These are phyloP conservation scores for Lichenostomus cassidix DNA, from an alignment of 2,113 vertebrate species.

Conservation along the genomic window DNA sequence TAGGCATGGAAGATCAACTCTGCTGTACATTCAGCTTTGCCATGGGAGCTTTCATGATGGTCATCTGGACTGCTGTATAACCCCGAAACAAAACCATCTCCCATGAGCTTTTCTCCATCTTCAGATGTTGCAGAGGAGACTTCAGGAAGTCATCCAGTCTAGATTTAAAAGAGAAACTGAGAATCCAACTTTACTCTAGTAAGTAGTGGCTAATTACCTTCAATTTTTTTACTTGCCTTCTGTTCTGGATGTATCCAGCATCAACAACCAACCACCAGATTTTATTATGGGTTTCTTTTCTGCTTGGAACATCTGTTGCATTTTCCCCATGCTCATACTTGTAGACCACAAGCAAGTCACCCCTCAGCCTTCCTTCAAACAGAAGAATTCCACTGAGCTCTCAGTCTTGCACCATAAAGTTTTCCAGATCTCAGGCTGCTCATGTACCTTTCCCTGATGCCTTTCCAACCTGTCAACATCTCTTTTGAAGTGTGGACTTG, in stretches of 20 bases:
- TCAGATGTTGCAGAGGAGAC: not conserved
- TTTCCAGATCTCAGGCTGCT: not conserved
- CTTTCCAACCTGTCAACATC: slow-evolving; percentile 4
- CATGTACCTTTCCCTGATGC: not conserved
- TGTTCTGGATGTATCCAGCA: slow-evolving; percentile 28
- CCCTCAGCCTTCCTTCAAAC: slow-evolving; percentile 2
- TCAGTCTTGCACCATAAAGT: not conserved
- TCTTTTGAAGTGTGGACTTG: not conserved
- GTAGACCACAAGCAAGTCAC: slow-evolving; percentile 36
- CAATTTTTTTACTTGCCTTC: not conserved
- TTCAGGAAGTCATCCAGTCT: not conserved
- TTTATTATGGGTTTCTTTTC: slow-evolving; percentile 52
- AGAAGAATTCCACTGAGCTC: not conserved
- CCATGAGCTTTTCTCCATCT: not conserved
- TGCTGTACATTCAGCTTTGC: not conserved
- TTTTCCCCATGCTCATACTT: slow-evolving; percentile 49
- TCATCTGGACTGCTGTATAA: not conserved
- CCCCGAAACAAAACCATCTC: not conserved
- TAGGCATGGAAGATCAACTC: not conserved
- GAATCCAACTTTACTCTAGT: slow-evolving; percentile 44
- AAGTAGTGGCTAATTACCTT: slow-evolving; percentile 16
- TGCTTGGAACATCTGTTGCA: slow-evolving; percentile 48
- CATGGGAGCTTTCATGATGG: not conserved
- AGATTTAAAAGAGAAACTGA: not conserved
- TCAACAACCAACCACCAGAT: slow-evolving; percentile 40